These are phyloP conservation scores for Crocidura indochinensis DNA, from an alignment of 2,797 vertebrate species.

Conservation along the genomic window DNA sequence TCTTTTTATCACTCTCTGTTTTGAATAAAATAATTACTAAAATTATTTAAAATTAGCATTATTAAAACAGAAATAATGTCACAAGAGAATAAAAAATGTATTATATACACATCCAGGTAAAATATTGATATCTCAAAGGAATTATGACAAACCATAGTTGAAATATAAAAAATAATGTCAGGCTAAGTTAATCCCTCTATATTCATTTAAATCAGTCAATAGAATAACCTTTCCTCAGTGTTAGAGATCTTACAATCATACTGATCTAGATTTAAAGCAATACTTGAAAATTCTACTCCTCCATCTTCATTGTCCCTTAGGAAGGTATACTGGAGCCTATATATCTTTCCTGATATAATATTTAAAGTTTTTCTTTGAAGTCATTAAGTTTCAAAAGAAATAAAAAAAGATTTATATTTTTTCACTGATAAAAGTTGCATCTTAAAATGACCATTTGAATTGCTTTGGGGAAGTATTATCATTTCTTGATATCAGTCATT, in stretches of 20 bases:
- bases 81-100: constrained; percentile 68
- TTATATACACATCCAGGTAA: constrained; percentile 59
- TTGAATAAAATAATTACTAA: constrained; percentile 61
- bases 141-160: constrained; percentile 76
- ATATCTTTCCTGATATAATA: constrained; percentile 66
- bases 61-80: constrained; percentile 63
- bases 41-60: constrained; percentile 45
- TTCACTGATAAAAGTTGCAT: constrained; percentile 41
- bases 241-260: constrained; percentile 45
- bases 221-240: constrained; percentile 54
- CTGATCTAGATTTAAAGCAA: constrained; percentile 58
- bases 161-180: constrained; percentile 84
- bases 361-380: constrained; percentile 51
- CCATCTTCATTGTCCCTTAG: constrained; percentile 12
- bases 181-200: constrained; percentile 76
- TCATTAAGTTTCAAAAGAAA: constrained; percentile 71
- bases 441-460: background rate
- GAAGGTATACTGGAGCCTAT: constrained; percentile 50
- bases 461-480: constrained; percentile 32
- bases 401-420: constrained; percentile 36
- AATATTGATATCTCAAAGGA: constrained; percentile 80
- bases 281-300: background rate
- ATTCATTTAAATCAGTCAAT: constrained; percentile 82
- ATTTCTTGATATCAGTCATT: constrained; percentile 39
- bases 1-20: constrained; percentile 56